A percentile compares a stretch with the other conserved stretches of the same genome.
Conservation (phyloP, 2,888 invertebrate genomes). For the Augochlorella aurata region DNA sequence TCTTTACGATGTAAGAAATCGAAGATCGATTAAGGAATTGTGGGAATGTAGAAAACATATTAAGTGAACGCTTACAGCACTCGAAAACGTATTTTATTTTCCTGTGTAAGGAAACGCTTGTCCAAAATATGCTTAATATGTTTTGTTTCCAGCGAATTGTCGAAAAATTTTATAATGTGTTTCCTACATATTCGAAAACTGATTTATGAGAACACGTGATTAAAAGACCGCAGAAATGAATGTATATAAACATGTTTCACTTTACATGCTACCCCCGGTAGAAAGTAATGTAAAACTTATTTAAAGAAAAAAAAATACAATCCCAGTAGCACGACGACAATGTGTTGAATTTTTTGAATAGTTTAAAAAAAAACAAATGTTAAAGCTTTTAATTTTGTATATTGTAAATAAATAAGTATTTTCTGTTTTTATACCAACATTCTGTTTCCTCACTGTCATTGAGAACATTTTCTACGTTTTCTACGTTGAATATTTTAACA, state of each 20-base stretch:
- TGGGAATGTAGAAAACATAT: conserved; percentile 9
- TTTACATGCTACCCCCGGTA: conserved; percentile 12
- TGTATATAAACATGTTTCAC: conserved; percentile 4
- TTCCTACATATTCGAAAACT: not conserved
- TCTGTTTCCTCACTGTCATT: not conserved
- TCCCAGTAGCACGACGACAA: not conserved
- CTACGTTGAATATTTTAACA: not conserved
- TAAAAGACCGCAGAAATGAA: conserved; percentile 36
- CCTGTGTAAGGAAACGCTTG: conserved; percentile 33
- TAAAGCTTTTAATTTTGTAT: not conserved
- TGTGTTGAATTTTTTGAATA: not conserved
- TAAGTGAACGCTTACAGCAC: conserved; percentile 11
- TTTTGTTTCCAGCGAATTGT: conserved; percentile 12
- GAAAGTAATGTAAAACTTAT: not conserved
- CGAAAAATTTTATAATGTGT: conserved; percentile 1
- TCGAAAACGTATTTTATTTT: not conserved
- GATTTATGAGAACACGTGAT: conserved; percentile 21
- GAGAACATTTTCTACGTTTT: not conserved
- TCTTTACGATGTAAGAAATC: not conserved
- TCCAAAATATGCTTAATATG: conserved; percentile 19
- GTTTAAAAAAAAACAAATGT: not conserved
- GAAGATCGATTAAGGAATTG: not conserved
- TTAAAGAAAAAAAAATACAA: not conserved
- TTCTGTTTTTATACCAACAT: not conserved
- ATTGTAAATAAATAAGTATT: conserved; percentile 13